Percentiles rank a stretch among this genome's conserved stretches.
phyloP scores from a whole-genome alignment of 2,797 vertebrate genomes.

The Galagoides demidoff region DNA sequence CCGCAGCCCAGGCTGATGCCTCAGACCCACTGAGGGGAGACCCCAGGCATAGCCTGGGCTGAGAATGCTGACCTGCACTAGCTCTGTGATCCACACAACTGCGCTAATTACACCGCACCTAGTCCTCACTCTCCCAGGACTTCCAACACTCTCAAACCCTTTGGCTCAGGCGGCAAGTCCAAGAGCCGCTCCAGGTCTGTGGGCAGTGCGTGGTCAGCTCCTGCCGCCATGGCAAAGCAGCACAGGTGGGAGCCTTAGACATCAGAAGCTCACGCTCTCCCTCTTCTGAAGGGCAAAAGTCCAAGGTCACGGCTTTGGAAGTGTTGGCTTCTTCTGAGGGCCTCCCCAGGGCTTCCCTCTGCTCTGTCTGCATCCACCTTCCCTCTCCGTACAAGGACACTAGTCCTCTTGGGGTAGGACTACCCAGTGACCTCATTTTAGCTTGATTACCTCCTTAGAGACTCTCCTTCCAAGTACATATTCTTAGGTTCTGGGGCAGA shows the following conservation, averaged over 20 bases:
- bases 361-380: rapidly evolving
- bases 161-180: rapidly evolving
- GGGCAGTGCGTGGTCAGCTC: rapidly evolving
- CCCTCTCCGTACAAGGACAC: background rate
- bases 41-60: rapidly evolving
- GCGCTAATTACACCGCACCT: rapidly evolving
- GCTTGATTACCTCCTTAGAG: background rate
- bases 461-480: background rate
- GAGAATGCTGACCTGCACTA: rapidly evolving
- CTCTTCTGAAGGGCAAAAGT: rapidly evolving
- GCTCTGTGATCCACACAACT: rapidly evolving
- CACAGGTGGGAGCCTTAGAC: rapidly evolving
- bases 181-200: rapidly evolving
- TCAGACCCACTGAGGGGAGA: rapidly evolving
- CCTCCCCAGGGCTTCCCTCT: background rate
- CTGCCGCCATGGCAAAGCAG: rapidly evolving
- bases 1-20: background rate
- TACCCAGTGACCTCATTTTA: background rate
- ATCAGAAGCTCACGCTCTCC: rapidly evolving
- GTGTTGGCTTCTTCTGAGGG: rapidly evolving
- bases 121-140: rapidly evolving
- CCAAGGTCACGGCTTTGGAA: rapidly evolving
- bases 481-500: too few species aligned
- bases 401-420: rapidly evolving
- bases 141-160: background rate